Percentiles rank a stretch among this genome's conserved stretches.
phyloP scores from a whole-genome alignment of 2,113 vertebrate species.

The Catharus bicknelli region DNA sequence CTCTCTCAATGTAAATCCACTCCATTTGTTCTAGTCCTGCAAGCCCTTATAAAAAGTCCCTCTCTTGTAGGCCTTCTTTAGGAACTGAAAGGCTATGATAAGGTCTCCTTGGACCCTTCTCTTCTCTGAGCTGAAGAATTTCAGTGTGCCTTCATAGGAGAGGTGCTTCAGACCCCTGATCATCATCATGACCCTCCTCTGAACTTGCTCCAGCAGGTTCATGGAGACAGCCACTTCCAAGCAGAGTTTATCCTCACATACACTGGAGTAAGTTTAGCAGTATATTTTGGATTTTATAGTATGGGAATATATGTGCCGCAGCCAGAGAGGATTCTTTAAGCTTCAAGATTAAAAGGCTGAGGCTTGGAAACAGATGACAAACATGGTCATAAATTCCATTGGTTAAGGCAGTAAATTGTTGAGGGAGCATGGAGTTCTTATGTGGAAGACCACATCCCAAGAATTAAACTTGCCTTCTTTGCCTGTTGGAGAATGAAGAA shows the following conservation, averaged over 20 bases:
- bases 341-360: background rate
- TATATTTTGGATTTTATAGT: background rate
- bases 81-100: background rate
- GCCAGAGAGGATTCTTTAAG: background rate
- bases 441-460: background rate
- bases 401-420: background rate
- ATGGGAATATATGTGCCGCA: background rate
- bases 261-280: background rate
- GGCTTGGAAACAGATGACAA: background rate
- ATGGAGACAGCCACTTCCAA: background rate
- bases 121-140: background rate
- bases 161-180: background rate
- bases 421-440: background rate
- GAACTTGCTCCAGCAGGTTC: background rate
- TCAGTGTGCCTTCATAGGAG: background rate
- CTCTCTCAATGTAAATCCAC: background rate
- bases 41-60: background rate
- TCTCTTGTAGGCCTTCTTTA: background rate
- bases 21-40: background rate
- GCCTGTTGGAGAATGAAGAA: background rate
- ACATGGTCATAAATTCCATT: background rate
- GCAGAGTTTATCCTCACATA: background rate
- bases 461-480: slow-evolving; percentile 33
- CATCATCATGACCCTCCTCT: background rate
- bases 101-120: background rate